Conservation (phyloP, 1,140 invertebrate species). For the Nylanderia fulva region DNA sequence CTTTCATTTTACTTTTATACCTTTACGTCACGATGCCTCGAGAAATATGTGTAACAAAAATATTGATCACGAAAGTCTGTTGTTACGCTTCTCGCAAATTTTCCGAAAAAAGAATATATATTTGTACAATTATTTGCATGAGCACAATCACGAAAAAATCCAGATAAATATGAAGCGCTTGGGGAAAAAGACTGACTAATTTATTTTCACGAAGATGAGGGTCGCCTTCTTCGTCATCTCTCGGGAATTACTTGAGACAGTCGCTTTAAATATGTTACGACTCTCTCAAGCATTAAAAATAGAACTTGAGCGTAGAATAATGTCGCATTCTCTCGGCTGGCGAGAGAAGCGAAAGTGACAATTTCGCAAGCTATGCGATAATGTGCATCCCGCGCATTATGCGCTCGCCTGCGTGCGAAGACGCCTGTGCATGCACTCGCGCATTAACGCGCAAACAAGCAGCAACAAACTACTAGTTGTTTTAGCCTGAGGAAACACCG, state of each 20-base stretch:
- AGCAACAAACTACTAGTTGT: constrained; percentile 36
- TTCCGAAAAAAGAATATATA: not conserved
- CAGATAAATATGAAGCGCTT: not conserved
- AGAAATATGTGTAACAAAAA: not conserved
- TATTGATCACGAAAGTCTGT: not conserved
- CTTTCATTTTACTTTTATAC: not conserved
- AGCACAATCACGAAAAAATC: not conserved
- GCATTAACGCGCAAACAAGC: constrained; percentile 38
- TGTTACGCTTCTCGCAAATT: not conserved
- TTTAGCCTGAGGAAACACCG: not conserved
- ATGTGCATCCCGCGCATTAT: constrained; percentile 6
- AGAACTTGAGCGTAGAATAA: not conserved
- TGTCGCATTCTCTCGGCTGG: not conserved
- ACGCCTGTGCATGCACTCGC: not conserved
- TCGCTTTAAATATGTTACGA: constrained; percentile 15
- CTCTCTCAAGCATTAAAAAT: constrained; percentile 40
- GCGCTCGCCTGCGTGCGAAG: not conserved
- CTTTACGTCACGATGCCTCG: not conserved
- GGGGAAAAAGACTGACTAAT: not conserved
- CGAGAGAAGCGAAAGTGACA: constrained; percentile 26
- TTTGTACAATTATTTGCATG: too few relatives aligned
- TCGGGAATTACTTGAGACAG: not conserved
- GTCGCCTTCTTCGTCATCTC: not conserved
- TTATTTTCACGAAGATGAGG: constrained; percentile 3
- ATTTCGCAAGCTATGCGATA: constrained; percentile 28